Conservation (phyloP, 2,797 vertebrate genomes). For the Pelochelys cantorii region DNA sequence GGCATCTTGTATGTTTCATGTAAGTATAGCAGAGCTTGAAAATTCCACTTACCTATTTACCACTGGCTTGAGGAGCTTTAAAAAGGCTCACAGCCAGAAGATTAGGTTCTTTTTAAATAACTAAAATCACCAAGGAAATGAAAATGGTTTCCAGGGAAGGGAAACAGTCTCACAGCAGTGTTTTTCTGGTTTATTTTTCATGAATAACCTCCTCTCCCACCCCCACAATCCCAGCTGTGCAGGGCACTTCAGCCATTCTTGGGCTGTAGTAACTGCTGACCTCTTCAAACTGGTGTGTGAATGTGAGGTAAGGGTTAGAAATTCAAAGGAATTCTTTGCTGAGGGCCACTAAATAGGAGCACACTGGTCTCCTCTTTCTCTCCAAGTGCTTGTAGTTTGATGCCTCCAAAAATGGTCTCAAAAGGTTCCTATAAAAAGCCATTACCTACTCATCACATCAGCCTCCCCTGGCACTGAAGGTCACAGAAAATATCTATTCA, state of each 20-base stretch:
- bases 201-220: not conserved
- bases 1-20: not conserved
- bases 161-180: not conserved
- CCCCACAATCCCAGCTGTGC: rapidly evolving
- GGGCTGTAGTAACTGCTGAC: slow-evolving; percentile 1
- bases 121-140: not conserved
- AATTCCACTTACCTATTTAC: slow-evolving; percentile 57
- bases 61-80: slow-evolving; percentile 22
- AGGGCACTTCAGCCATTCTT: not conserved
- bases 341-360: not conserved
- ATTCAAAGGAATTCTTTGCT: slow-evolving; percentile 58
- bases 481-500: slow-evolving; percentile 63
- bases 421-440: slow-evolving; percentile 52
- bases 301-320: slow-evolving; percentile 36
- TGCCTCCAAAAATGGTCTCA: slow-evolving; percentile 62
- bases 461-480: slow-evolving; percentile 39
- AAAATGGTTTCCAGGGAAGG: not conserved
- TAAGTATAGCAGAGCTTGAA: not conserved
- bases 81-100: not conserved
- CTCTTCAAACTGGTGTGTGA: rapidly evolving
- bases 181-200: not conserved
- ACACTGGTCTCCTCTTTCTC: slow-evolving; percentile 23
- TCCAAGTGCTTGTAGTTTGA: slow-evolving; percentile 58
- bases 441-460: slow-evolving; percentile 53
- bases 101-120: not conserved